Base-by-base conservation (phyloP, 2,797 vertebrate genomes). In the Amphiprion clarkii region DNA sequence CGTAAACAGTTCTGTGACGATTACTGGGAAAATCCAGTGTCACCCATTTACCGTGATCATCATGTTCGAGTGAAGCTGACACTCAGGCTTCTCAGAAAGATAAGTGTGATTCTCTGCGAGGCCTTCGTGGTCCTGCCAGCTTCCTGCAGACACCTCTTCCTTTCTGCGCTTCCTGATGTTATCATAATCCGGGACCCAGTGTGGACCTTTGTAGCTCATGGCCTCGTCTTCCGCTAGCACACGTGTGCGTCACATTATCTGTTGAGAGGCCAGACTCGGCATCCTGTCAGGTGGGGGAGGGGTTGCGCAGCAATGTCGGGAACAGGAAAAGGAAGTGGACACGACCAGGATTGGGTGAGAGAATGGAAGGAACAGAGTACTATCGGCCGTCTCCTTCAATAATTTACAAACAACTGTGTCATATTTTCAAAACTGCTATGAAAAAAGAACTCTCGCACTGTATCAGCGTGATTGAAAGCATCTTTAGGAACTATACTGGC, bases 321-420 rank as follows among this genome's bases (percentile, higher is more conserved):
- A 94, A 95, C 96, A 97, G 96, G 97, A 99, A 98, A 94, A 94
- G 97, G 97, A 98, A 97, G 96, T 95, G 96, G 94, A 96, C 95
- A 96, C 90, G 85, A 94, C 90, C 88, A 86, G 90, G 87, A 91
- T 90, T 89, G 87, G 90, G 90, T 90, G 88, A 93, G 91, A 92
- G 90, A 91, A 92, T 90, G 88, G 89, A 89, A 93, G 93, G 92
- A 92, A 93, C 90, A 85, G 64, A 88, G 76, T 17, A 92, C 88
- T 87, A 83, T 90, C 83, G 83, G 67, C 75, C 64, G 63, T 89
- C 82, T 84, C 75, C 74, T 85, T 89, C 87, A 65, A 81, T 89
- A 78, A 91, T 84, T 89, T 84, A 86, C 91, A 86, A 92, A 92
- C 87, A 90, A 89, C 65, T 0, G 13, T 85, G 82, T 88, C 85